Evolutionary conservation across 2,113 vertebrate species (phyloP).

Genomic region (Cyprinodon variegatus): DNA sequence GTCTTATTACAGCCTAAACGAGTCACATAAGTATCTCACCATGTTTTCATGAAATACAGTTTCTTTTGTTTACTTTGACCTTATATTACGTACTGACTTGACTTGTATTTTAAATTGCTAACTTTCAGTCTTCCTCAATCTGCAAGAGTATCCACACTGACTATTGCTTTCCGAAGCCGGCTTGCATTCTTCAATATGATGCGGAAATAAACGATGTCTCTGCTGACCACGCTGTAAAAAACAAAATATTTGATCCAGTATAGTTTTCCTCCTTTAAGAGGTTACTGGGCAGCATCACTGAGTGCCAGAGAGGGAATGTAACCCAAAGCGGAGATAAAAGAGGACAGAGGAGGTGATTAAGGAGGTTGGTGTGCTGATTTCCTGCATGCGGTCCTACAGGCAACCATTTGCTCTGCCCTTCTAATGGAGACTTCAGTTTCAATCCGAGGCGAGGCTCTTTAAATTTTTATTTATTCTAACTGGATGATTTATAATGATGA

Average conservation of each 20-base stretch:
- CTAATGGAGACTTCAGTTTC: slow-evolving; percentile 76
- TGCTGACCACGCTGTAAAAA: background rate
- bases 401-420: slow-evolving; percentile 66
- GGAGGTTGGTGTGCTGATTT: slow-evolving; percentile 68
- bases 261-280: slow-evolving; percentile 12
- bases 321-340: slow-evolving; percentile 36
- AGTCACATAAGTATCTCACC: background rate
- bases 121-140: background rate
- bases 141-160: background rate
- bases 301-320: slow-evolving; percentile 12
- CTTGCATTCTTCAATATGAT: background rate
- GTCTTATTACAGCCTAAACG: background rate
- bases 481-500: slow-evolving; percentile 80
- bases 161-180: background rate
- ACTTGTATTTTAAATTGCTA: background rate
- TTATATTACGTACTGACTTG: background rate
- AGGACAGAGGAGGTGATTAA: slow-evolving; percentile 53
- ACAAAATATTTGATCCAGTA: slow-evolving; percentile 21
- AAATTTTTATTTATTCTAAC: slow-evolving; percentile 76
- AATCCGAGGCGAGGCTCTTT: slow-evolving; percentile 73
- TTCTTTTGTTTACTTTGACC: background rate
- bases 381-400: slow-evolving; percentile 61
- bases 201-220: background rate
- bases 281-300: slow-evolving; percentile 34
- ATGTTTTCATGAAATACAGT: background rate